Evolutionary conservation across 1,140 invertebrate species (phyloP).

Genomic region (Melitaea cinxia): DNA sequence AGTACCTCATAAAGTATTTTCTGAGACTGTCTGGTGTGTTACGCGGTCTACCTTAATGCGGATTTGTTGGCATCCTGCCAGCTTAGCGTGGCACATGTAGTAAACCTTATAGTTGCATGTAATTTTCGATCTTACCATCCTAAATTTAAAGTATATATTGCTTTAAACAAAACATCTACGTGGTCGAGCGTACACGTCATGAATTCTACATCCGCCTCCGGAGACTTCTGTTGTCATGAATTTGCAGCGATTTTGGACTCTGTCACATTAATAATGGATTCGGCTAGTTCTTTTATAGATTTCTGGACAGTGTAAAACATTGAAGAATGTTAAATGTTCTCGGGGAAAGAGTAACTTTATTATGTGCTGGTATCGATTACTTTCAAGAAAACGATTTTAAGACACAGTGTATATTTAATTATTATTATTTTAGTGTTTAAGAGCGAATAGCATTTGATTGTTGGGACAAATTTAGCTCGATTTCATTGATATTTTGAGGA

Average conservation of each 20-base stretch:
- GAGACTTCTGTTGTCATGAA: slow-evolving; percentile 49
- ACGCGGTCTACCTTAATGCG: slow-evolving; percentile 43
- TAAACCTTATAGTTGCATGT: slow-evolving; percentile 2
- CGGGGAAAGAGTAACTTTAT: neutral
- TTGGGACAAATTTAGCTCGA: too few species aligned
- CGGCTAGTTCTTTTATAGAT: slow-evolving; percentile 26
- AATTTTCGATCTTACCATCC: slow-evolving; percentile 10
- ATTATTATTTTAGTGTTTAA: too few species aligned
- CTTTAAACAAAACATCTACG: slow-evolving; percentile 11
- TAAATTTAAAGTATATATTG: slow-evolving; percentile 13
- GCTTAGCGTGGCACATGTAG: slow-evolving; percentile 30
- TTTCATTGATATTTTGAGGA: too few species aligned
- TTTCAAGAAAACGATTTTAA: too few species aligned
- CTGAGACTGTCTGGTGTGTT: slow-evolving; percentile 36
- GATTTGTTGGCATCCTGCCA: slow-evolving; percentile 56
- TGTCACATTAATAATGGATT: slow-evolving; percentile 44
- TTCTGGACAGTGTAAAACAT: neutral
- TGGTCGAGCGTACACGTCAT: slow-evolving; percentile 42
- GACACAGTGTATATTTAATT: too few species aligned
- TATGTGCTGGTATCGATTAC: too few species aligned
- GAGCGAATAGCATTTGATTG: too few species aligned
- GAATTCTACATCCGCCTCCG: slow-evolving; percentile 52
- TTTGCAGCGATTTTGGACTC: slow-evolving; percentile 45
- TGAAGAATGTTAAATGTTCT: neutral
- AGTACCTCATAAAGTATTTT: slow-evolving; percentile 26